These are phyloP conservation scores for Apostichopus leukothele DNA, from an alignment of 53 echinoderm and acorn worm genomes.

Conservation along the genomic window DNA sequence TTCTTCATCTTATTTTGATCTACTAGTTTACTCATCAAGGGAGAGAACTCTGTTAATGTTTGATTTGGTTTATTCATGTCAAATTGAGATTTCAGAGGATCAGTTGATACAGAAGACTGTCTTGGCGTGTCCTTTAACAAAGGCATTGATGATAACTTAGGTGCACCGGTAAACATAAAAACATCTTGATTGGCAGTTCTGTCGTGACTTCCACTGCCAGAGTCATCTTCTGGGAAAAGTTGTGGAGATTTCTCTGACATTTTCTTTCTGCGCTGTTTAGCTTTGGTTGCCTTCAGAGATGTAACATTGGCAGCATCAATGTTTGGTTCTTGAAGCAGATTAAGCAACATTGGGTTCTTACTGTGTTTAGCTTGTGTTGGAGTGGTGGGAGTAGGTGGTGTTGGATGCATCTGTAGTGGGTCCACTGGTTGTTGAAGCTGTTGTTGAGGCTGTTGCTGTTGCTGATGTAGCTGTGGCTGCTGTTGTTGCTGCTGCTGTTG, in stretches of 20 bases:
- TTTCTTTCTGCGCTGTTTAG: constrained; percentile 48
- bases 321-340: constrained; percentile 83
- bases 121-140: constrained; percentile 3
- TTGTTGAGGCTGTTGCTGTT: not conserved
- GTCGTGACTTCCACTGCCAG: not conserved
- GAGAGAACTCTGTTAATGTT: constrained; percentile 69
- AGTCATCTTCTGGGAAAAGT: constrained; percentile 16
- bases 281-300: constrained; percentile 51
- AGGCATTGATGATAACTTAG: constrained; percentile 55
- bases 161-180: not conserved
- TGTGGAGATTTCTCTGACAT: constrained; percentile 78
- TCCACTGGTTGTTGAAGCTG: constrained; percentile 5
- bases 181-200: constrained; percentile 72
- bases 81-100: constrained; percentile 31
- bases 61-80: constrained; percentile 59
- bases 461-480: constrained; percentile 44
- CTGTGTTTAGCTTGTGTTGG: constrained; percentile 43
- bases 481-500: constrained; percentile 34
- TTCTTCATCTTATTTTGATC: constrained; percentile 53
- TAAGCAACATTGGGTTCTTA: constrained; percentile 93
- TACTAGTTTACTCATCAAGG: constrained; percentile 57
- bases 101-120: constrained; percentile 15
- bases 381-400: constrained; percentile 38
- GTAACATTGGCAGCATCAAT: constrained; percentile 41
- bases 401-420: constrained; percentile 44